Base-by-base conservation (phyloP, 2,113 vertebrate genomes). In the Tenrec ecaudatus region DNA sequence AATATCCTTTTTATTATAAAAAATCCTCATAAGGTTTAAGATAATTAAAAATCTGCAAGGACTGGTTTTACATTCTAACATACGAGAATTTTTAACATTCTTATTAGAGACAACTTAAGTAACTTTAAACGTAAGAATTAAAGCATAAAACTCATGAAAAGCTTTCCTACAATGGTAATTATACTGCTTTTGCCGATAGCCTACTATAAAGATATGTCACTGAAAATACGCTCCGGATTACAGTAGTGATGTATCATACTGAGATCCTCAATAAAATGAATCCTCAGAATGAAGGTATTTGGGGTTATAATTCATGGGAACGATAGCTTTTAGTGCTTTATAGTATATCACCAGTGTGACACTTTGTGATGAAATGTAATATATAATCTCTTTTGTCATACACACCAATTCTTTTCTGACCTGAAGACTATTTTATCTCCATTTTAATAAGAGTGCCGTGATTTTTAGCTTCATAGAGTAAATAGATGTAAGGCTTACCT, bases 301-400 rank as follows among this genome's bases (percentile, higher is more conserved):
- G 29, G 62, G 82, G 31, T 82, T 96, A 95, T 98, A 97, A 92
- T 97, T 98, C 96, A 98, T 27, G 23, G 90, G 43, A 96, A 94
- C 73, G 97, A 96, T 78, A 98, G 96, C 96, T 97, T 94, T 98
- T 98, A 97, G 93, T 90, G 83, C 73, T 96, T 25, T 83, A 78
- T 27, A 97, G 83, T 98, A 90, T 73, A 97, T 98, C 97, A 97
- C 23, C 0, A 3, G 87, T 92, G 58, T 97, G 97, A 96, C 97
- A n/a, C 77, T 96, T 96, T 88, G 93, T 95, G 96, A 97, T 93
- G 90, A 96, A 97, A 88, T 96, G 47, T 73, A 97, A 97, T 98
- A 90, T 64, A 97, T 97, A 97, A 97, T 58, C 79, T 91, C 62
- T 88, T 92, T 31, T 22, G 80, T 86, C 95, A 95, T 9, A 93